Evolutionary conservation across 2,797 vertebrate genomes (phyloP), one percentile per base, ranked within the genome.

Genomic region (Salarias fasciatus): DNA sequence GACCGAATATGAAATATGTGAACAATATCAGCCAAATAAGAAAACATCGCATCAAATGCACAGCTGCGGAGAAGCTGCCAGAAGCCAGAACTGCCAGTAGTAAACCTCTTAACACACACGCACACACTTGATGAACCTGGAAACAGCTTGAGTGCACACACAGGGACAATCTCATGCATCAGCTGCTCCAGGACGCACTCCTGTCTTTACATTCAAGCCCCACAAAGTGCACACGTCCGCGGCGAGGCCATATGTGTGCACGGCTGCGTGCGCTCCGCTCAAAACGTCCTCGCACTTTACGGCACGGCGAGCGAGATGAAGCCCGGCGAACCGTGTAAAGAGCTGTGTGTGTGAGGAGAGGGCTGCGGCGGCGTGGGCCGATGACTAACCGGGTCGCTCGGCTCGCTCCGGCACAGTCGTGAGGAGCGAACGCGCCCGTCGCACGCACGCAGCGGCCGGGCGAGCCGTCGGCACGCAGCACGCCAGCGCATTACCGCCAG

Each of bases 301-400:
- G 50, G 45, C 70, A 75, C 30, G 59, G 61, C 28, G 59, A 72
- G 45, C 52, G 12, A 54, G 12, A 52, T 58, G 49, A 82, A 72
- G 66, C 38, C 57, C 53, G 50, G 33, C 58, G 69, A 82, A 69
- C 68, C 53, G 11, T 43, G 29, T 37, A 13, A 24, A 43, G 30
- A 50, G 18, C 41, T 9, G 33, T 30, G 30, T 31, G 30, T 42
- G 42, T 13, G 4, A 13, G n/a, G 43, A 18, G 12, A 3, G 14
- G 49, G 15, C 29, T 41, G 7, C 51, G 46, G 37, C 37, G 53
- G 1, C 6, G 24, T 35, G n/a, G 67, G 54, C 49, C 31, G 36
- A 63, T 54, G 63, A 54, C 51, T 13, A 65, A 72, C 64, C 55
- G 62, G 47, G 61, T 63, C 69, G 54, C 45, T 67, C 50, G 46